phyloP scores from a whole-genome alignment of 2,113 vertebrate species.

The Pangasianodon gigas region DNA sequence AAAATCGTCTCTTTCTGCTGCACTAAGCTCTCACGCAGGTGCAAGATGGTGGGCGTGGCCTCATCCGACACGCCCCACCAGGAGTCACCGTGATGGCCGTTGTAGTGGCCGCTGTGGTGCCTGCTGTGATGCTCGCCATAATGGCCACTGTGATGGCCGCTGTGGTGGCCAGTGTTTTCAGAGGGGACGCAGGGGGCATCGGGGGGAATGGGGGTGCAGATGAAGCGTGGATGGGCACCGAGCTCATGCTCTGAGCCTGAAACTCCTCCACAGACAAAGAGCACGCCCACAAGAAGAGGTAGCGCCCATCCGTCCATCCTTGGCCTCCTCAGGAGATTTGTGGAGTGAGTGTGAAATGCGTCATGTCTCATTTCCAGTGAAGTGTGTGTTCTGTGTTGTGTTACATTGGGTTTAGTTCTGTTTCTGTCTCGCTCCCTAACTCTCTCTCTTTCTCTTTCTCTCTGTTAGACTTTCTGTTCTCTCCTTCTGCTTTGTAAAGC shows the following conservation, averaged over 20 bases:
- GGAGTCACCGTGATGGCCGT: conserved; percentile 64
- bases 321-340: not conserved
- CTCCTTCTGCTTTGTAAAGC: not conserved
- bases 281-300: not conserved
- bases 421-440: not conserved
- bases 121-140: conserved; percentile 50
- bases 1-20: conserved; percentile 82
- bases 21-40: conserved; percentile 79
- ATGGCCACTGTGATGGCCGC: conserved; percentile 55
- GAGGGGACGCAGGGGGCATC: conserved; percentile 73
- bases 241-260: conserved; percentile 57
- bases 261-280: conserved; percentile 54
- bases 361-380: not conserved
- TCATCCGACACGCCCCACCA: conserved; percentile 78
- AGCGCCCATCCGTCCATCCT: conserved; percentile 1
- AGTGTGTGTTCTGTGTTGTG: not conserved
- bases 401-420: not conserved
- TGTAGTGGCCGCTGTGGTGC: conserved; percentile 36
- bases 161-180: not conserved
- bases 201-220: conserved; percentile 77
- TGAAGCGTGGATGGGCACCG: conserved; percentile 71
- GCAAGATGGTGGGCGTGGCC: conserved; percentile 77
- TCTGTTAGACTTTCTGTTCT: not conserved
- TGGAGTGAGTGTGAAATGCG: not conserved
- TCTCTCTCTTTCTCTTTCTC: not conserved